Conservation (phyloP, 2,797 vertebrate species). For the Gephyroberyx darwinii region DNA sequence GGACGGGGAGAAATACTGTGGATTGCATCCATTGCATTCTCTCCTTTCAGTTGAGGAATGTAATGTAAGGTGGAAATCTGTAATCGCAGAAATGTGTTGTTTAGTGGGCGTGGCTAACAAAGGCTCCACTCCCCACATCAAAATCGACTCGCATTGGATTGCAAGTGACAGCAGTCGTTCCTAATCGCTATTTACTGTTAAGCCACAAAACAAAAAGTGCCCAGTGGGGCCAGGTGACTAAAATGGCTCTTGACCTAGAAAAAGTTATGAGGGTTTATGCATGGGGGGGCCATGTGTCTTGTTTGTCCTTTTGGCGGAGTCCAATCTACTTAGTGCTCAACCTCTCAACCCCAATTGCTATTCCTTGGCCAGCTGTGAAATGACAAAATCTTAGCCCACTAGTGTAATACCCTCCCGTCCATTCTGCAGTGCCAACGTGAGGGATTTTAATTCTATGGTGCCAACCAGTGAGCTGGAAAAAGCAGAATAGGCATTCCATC, state of each 20-base stretch:
- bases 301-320: conserved; percentile 24
- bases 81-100: too few species aligned
- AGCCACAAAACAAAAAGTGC: conserved; percentile 2
- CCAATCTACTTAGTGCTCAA: conserved; percentile 33
- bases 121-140: too few species aligned
- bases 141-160: too few species aligned
- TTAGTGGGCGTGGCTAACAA: too few species aligned
- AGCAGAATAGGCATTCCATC: conserved; percentile 39
- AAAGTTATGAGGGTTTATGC: conserved; percentile 31
- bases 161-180: too few species aligned
- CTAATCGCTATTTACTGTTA: too few species aligned
- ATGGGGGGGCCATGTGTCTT: conserved; percentile 21
- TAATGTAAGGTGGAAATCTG: too few species aligned
- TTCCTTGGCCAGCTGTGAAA: conserved; percentile 47
- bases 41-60: too few species aligned
- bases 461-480: conserved; percentile 47
- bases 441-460: conserved; percentile 46
- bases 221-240: conserved; percentile 13
- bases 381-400: conserved; percentile 42
- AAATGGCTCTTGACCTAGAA: conserved; percentile 36
- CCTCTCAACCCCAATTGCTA: conserved; percentile 13
- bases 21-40: too few species aligned
- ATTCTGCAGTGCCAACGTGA: conserved; percentile 33
- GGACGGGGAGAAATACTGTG: too few species aligned
- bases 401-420: conserved; percentile 23